Base-by-base conservation (phyloP, 2,797 vertebrate genomes). In the Gorsachius magnificus region DNA sequence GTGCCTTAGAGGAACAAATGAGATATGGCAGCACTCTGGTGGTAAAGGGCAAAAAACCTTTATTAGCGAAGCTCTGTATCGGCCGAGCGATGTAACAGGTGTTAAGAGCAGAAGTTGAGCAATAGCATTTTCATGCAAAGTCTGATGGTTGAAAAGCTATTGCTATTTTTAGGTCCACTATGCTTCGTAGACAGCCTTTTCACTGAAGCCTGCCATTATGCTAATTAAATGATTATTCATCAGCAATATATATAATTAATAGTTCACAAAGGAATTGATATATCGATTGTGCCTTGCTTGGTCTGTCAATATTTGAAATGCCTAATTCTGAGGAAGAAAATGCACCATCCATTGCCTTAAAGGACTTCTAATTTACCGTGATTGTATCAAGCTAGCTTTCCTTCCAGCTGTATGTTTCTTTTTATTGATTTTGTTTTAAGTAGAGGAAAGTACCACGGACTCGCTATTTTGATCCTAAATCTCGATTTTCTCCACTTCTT, bases 201-300 rank as follows among this genome's bases (percentile, higher is more conserved):
- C 71, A 89, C 72, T 36, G 87, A 88, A 87, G 70, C 33, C 60
- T 87, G 72, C 75, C 79, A 53, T 87, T 95, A 69, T 96, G 90
- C 63, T 89, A 86, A 91, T 93, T 70, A 76, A 95, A 71, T 89
- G 88, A 90, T 88, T 96, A 91, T 96, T 96, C 60, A 76, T 56
- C 83, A 63, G 77, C 66, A 75, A 64, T 87, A 61, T 96, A 96
- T 97, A 78, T 89, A 95, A 87, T 94, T 97, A 93, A 91, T 91
- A 58, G 66, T 78, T 95, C 54, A 83, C 65, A 84, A 90, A 92
- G 91, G 95, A 96, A 88, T 38, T 76, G 92, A 72, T 71, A 12
- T 89, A 97, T 93, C 84, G 89, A 95, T 90, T 96, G 75, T 93
- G 95, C 78, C 71, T 69, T 84, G 82, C 79, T 76, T 70, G 48